Conservation (phyloP, 2,888 invertebrate genomes). For the Copidosoma aretas region DNA sequence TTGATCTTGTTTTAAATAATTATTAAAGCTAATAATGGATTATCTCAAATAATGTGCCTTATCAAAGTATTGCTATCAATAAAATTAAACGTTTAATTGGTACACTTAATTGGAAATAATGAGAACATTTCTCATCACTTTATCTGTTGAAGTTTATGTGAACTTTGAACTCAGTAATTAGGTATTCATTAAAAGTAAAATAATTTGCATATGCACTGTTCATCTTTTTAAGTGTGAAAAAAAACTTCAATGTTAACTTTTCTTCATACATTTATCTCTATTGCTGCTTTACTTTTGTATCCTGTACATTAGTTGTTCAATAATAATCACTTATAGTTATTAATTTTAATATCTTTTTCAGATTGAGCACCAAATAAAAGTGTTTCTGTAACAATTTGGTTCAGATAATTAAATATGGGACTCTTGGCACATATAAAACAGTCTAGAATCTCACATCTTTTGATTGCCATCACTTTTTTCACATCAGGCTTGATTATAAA, state of each 20-base stretch:
- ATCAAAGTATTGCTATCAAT: not conserved
- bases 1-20: too few species aligned
- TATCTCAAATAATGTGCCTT: not conserved
- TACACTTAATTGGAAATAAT: conserved; percentile 4
- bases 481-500: conserved; percentile 86
- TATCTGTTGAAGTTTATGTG: conserved; percentile 9
- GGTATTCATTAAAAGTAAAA: not conserved
- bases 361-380: conserved; percentile 6
- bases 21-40: too few species aligned
- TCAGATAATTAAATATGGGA: conserved; percentile 49
- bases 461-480: conserved; percentile 86
- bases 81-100: not conserved
- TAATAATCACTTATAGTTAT: conserved; percentile 4
- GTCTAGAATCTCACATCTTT: conserved; percentile 76
- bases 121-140: not conserved
- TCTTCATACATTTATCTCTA: not conserved
- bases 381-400: conserved; percentile 29
- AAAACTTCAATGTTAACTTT: not conserved
- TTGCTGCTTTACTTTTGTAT: not conserved
- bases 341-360: conserved; percentile 11
- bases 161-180: conserved; percentile 28
- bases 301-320: not conserved
- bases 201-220: not conserved
- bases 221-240: not conserved
- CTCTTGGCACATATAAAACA: conserved; percentile 65